These are phyloP conservation scores for Kryptopterus vitreolus DNA, from an alignment of 2,797 vertebrate genomes.

Conservation along the genomic window DNA sequence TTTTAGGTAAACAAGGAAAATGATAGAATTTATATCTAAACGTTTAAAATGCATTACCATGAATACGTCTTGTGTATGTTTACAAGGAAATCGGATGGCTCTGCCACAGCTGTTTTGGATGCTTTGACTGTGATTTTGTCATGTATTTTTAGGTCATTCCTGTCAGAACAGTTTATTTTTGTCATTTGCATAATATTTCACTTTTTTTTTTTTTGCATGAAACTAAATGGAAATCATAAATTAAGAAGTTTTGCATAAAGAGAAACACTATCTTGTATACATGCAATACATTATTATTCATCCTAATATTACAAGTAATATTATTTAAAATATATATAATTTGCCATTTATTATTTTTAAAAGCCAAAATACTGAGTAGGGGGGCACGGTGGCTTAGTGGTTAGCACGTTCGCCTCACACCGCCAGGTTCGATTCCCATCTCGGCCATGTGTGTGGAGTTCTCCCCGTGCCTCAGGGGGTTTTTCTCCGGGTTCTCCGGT, in stretches of 20 bases:
- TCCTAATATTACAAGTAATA: too few species aligned
- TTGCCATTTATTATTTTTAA: neutral
- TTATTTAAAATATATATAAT: too few species aligned
- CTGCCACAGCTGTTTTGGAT: neutral
- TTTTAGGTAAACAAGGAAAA: too few species aligned
- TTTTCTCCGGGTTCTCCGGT: too few species aligned
- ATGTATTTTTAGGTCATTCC: neutral
- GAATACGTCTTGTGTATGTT: neutral
- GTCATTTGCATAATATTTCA: neutral
- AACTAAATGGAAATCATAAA: neutral
- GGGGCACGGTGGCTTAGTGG: too few species aligned
- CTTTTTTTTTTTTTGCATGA: neutral
- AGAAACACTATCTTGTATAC: neutral
- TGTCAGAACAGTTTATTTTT: neutral
- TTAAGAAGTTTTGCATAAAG: slow-evolving; percentile 8
- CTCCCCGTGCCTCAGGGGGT: too few species aligned
- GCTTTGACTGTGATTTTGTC: neutral
- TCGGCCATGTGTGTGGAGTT: too few species aligned
- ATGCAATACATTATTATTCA: neutral
- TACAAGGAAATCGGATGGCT: neutral
- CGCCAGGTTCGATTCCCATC: too few species aligned
- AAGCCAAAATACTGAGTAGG: neutral
- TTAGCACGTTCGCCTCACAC: too few species aligned
- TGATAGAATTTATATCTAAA: too few species aligned
- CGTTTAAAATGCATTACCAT: neutral